These are phyloP conservation scores for Proisotoma minuta DNA, from an alignment of 2,888 invertebrate genomes.

Conservation along the genomic window DNA sequence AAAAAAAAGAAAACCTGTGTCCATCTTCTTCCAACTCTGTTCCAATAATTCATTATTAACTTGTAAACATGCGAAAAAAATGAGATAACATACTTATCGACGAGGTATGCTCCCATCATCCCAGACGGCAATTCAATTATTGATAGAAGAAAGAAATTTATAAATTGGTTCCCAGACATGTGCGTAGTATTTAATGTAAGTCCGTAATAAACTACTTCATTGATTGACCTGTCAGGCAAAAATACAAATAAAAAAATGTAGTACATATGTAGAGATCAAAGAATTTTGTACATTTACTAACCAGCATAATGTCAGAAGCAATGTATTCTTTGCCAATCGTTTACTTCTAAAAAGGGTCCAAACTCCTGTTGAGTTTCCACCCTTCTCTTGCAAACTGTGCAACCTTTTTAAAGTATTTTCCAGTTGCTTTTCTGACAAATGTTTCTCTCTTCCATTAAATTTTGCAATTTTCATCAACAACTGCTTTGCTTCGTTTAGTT, in stretches of 20 bases:
- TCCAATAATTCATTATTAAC: constrained; percentile 57
- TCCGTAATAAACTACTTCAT: constrained; percentile 49
- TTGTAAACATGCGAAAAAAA: constrained; percentile 49
- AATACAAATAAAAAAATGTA: constrained; percentile 2
- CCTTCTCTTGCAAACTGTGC: constrained; percentile 1
- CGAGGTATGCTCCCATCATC: not conserved
- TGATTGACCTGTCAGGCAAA: constrained; percentile 44
- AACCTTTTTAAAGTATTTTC: constrained; percentile 20
- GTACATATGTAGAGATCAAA: not conserved
- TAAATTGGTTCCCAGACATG: constrained; percentile 62
- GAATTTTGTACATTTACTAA: too few relatives aligned
- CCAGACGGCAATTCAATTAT: constrained; percentile 62
- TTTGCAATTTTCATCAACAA: constrained; percentile 34
- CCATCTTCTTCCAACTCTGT: constrained; percentile 55
- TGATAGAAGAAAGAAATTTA: constrained; percentile 63
- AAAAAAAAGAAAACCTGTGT: constrained; percentile 53
- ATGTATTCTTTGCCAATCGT: constrained; percentile 40
- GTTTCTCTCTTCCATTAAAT: constrained; percentile 27
- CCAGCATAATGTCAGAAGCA: constrained; percentile 41
- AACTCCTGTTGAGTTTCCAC: constrained; percentile 19
- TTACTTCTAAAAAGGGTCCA: constrained; percentile 43
- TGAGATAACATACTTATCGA: too few relatives aligned
- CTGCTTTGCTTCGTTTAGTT: constrained; percentile 30
- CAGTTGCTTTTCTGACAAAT: constrained; percentile 21
- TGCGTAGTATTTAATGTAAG: constrained; percentile 49